phyloP scores from a whole-genome alignment of 2,797 vertebrate genomes.

The Onychomys arenicola region DNA sequence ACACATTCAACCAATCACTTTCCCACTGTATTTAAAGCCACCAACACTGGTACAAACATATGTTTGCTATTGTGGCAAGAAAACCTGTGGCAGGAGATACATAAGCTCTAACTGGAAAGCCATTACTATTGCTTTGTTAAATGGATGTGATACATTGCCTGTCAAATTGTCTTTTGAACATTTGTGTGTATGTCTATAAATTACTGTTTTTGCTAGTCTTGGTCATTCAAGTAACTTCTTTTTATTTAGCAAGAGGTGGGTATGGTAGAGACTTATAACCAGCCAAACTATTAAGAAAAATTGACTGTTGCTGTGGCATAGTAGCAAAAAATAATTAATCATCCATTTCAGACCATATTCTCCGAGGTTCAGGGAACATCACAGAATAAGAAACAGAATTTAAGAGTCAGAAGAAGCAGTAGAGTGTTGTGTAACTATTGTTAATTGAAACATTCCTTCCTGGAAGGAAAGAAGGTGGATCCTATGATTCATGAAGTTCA shows the following conservation, averaged over 20 bases:
- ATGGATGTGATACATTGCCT: neutral
- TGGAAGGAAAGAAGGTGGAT: neutral
- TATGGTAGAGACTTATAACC: neutral
- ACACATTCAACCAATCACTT: neutral
- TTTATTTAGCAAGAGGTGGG: neutral
- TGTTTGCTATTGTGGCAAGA: neutral
- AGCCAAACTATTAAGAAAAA: neutral
- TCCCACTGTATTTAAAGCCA: neutral
- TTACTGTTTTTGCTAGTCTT: neutral
- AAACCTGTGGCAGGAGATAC: neutral
- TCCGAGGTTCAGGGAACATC: neutral
- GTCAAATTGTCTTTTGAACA: neutral
- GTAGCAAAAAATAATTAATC: neutral
- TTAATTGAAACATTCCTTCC: neutral
- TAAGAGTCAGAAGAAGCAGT: neutral
- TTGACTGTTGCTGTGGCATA: neutral
- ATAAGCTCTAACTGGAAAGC: neutral
- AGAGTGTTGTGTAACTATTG: too few relatives aligned
- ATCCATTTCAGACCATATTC: neutral
- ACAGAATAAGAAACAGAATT: neutral
- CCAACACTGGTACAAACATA: too few relatives aligned
- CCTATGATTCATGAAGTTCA: neutral
- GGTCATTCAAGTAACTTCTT: neutral
- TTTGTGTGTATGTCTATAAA: neutral
- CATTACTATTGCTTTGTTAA: neutral